Conservation (phyloP, 2,113 vertebrate genomes). For the Neogobius melanostomus region DNA sequence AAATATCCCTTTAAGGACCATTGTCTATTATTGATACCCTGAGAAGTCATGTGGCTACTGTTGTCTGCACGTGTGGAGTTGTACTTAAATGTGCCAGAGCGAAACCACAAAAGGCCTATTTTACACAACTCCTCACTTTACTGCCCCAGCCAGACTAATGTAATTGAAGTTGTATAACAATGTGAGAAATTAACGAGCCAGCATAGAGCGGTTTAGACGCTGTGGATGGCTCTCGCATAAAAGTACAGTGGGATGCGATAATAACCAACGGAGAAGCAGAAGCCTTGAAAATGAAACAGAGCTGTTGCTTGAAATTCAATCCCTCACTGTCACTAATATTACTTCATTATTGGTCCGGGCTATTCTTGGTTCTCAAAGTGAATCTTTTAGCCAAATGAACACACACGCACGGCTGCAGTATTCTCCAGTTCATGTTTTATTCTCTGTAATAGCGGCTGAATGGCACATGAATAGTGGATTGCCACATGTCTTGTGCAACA, state of each 20-base stretch:
- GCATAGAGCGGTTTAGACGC: slow-evolving; percentile 51
- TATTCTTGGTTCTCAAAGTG: slow-evolving; percentile 64
- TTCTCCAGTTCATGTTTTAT: slow-evolving; percentile 58
- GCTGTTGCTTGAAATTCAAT: slow-evolving; percentile 58
- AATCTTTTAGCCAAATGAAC: slow-evolving; percentile 63
- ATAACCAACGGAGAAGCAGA: slow-evolving; percentile 59
- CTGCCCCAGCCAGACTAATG: slow-evolving; percentile 48
- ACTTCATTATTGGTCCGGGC: slow-evolving; percentile 57
- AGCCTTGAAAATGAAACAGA: slow-evolving; percentile 44
- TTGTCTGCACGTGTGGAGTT: slow-evolving; percentile 12
- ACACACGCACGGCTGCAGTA: slow-evolving; percentile 37
- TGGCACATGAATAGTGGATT: slow-evolving; percentile 36
- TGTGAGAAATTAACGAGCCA: slow-evolving; percentile 68
- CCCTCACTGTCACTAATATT: slow-evolving; percentile 45
- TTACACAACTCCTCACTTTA: slow-evolving; percentile 31
- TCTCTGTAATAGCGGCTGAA: slow-evolving; percentile 52
- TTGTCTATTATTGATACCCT: too few relatives aligned
- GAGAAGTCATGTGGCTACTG: too few relatives aligned
- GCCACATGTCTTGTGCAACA: slow-evolving; percentile 40
- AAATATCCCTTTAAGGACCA: too few relatives aligned
- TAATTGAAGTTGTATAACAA: slow-evolving; percentile 72
- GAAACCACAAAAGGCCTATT: slow-evolving; percentile 28
- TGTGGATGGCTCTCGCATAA: slow-evolving; percentile 56
- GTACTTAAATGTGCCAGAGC: slow-evolving; percentile 32
- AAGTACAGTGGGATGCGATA: slow-evolving; percentile 53